Conservation (phyloP, 2,888 invertebrate genomes). For the Dicranocentrus wangi region DNA sequence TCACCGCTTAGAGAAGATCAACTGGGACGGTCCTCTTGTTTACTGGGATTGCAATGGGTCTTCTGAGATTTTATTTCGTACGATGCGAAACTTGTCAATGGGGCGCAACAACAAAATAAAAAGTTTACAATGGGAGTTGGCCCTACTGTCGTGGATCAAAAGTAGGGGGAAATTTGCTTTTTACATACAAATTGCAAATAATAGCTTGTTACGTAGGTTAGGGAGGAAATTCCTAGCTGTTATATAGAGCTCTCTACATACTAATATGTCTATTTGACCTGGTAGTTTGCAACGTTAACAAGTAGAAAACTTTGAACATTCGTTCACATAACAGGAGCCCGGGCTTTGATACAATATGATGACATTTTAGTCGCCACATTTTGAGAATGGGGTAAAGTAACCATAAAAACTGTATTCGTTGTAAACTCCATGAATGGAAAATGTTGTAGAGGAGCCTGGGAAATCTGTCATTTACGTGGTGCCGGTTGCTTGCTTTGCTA, state of each 20-base stretch:
- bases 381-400: no score
- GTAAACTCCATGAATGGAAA: background rate
- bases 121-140: no score
- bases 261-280: no score
- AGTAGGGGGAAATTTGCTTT: background rate
- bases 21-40: conserved; percentile 3
- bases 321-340: no score
- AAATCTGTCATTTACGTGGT: background rate
- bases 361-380: no score
- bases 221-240: no score
- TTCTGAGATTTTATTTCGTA: background rate
- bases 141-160: no score
- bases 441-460: background rate
- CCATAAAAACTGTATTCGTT: background rate
- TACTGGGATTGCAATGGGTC: background rate
- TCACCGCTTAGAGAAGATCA: background rate
- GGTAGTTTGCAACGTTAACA: background rate
- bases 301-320: background rate
- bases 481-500: background rate
- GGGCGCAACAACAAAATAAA: no score
- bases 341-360: no score
- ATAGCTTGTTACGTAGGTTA: conserved; percentile 1
- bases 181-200: conserved; percentile 8
- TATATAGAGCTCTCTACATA: no score
- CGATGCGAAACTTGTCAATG: no score